A percentile compares a stretch with the other conserved stretches of the same genome.
Conservation (phyloP, 2,113 vertebrate species). For the Syngnathus scovelli region DNA sequence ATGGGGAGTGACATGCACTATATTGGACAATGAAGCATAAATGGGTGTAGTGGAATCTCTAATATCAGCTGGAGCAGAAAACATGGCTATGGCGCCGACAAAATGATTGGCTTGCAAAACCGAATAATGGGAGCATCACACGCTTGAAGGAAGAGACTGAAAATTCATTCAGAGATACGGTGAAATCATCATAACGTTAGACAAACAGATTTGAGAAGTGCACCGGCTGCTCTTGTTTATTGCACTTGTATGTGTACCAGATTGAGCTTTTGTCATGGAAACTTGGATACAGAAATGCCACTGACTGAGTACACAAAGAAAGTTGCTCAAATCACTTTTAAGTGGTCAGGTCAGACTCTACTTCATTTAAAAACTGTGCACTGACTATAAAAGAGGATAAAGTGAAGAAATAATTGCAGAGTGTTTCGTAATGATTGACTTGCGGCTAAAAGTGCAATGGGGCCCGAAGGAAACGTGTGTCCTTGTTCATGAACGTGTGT, state of each 20-base stretch:
- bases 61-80: conserved; percentile 51
- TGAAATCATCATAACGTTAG: conserved; percentile 24
- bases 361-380: conserved; percentile 29
- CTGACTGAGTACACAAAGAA: conserved; percentile 17
- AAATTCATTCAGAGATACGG: conserved; percentile 23
- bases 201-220: conserved; percentile 3
- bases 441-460: conserved; percentile 33
- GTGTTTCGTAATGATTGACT: conserved; percentile 60
- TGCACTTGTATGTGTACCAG: conserved; percentile 1
- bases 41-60: conserved; percentile 46
- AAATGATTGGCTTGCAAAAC: conserved; percentile 48
- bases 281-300: not conserved
- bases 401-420: conserved; percentile 55
- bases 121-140: conserved; percentile 39
- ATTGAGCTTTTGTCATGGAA: not conserved
- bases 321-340: conserved; percentile 31
- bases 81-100: conserved; percentile 41
- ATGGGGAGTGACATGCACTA: conserved; percentile 43
- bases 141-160: conserved; percentile 6
- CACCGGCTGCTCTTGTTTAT: not conserved
- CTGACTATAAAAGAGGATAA: conserved; percentile 36
- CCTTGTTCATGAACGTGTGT: not conserved
- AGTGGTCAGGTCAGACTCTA: conserved; percentile 21
- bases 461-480: conserved; percentile 25
- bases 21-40: conserved; percentile 57